Base-by-base conservation (phyloP, 2,797 vertebrate genomes). In the Argentina silus region DNA sequence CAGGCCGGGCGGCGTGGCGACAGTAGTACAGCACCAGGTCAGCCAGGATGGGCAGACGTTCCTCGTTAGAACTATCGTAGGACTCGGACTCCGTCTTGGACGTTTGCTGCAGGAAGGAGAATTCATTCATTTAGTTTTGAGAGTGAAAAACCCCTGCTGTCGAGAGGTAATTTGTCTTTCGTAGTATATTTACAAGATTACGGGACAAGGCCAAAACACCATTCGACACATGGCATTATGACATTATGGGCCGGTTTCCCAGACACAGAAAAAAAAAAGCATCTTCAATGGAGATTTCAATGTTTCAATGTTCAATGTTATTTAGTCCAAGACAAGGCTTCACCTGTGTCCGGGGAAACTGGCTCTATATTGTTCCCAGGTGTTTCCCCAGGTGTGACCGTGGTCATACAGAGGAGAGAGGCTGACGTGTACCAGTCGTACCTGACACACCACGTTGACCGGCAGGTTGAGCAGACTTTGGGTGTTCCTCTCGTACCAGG, bases 1-100 rank as follows among this genome's bases (percentile, higher is more conserved):
- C 83, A 0, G 96, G 95, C 3, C 93, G 91, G 0, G 90, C 76
- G 1, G 98, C 98, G 0, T 96, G 92, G 70, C 98, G 95, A 81
- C 97, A 98, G 81, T 99, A 99, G 84, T 99, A 99, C 19, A 98
- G 94, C 59, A 99, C 93, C 95, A 99, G 91, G 83, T 99, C 97
- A 0, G 96, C 96, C 83, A 99, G 92, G 89, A 99, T 98, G 70
- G 97, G 95, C 74, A 98, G 87, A 77, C 90, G 93, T 63, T 94
- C 90, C 72, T 95, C 92, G 1, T 89, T 88, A 0, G 91, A 86
- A 36, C 90, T 88, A 15, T 95, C 93, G 3, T 89, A 81, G 0
- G 78, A 86, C 15, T 95, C 93, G 0, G 93, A 84, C 66, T 98
- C 97, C 0, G 85, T 88, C 85, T 96, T 97, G 70, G 95, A 94